Conservation (phyloP, 2,113 vertebrate genomes). For the Mellivora capensis region DNA sequence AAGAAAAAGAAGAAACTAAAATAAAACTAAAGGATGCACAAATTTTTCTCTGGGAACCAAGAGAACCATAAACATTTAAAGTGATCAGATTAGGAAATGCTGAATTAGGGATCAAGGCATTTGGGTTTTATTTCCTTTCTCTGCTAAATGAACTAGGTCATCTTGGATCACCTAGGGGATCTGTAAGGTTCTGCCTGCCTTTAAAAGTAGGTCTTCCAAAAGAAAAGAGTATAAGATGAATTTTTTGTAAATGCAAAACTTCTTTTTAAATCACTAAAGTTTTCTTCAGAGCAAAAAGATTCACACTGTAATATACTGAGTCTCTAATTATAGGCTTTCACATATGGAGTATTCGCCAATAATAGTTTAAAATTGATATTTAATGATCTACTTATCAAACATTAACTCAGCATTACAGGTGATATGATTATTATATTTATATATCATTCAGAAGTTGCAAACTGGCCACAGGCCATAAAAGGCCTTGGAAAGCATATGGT, state of each 20-base stretch:
- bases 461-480: not conserved
- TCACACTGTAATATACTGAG: not conserved
- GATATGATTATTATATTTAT: not conserved
- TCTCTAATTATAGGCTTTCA: not conserved
- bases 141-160: not conserved
- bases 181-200: not conserved
- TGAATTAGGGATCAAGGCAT: not conserved
- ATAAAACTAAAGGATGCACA: not conserved
- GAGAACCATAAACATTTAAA: not conserved
- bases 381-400: not conserved
- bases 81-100: not conserved
- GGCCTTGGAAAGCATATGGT: not conserved
- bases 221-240: not conserved
- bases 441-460: not conserved
- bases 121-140: not conserved
- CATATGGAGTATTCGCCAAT: not conserved
- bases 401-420: not conserved
- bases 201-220: not conserved
- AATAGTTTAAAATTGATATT: not conserved
- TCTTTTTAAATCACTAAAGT: not conserved
- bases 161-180: not conserved
- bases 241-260: not conserved
- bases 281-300: slow-evolving; percentile 1
- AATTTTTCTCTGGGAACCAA: not conserved
- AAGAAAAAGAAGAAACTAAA: not conserved